Conservation (phyloP, 2,113 vertebrate genomes). For the Scortum barcoo region DNA sequence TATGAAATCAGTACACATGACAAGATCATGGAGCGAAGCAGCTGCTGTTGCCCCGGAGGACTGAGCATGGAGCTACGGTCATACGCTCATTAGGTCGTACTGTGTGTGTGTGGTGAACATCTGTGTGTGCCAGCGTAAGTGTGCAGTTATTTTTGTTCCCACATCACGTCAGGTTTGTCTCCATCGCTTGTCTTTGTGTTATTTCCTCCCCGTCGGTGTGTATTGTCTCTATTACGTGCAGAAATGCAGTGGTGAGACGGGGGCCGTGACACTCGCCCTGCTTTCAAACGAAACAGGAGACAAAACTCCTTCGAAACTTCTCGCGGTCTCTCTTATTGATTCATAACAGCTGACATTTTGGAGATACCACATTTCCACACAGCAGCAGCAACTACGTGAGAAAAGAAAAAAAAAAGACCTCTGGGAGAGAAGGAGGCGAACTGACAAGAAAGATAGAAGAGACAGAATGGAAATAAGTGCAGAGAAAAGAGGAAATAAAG, state of each 20-base stretch:
- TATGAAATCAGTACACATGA: constrained; percentile 51
- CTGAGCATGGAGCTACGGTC: constrained; percentile 39
- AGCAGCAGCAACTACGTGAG: neutral
- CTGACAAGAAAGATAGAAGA: constrained; percentile 12
- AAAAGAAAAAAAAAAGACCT: constrained; percentile 3
- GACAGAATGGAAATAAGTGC: constrained; percentile 8
- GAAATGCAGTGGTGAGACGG: too few relatives aligned
- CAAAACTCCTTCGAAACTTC: constrained; percentile 25
- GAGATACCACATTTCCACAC: constrained; percentile 22
- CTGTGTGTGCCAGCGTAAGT: constrained; percentile 3
- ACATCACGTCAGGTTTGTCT: neutral
- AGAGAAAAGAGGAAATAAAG: constrained; percentile 9
- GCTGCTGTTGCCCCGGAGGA: constrained; percentile 45
- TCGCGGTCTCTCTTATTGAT: constrained; percentile 32
- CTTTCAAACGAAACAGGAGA: neutral
- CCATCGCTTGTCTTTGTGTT: neutral
- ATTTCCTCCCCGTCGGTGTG: neutral
- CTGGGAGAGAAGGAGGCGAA: constrained; percentile 31
- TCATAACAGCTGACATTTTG: constrained; percentile 50
- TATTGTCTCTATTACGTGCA: neutral
- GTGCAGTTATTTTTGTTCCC: neutral
- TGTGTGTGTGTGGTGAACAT: constrained; percentile 21
- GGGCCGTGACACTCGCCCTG: neutral
- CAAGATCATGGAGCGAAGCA: constrained; percentile 53
- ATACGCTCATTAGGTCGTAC: constrained; percentile 49